Percentiles rank a stretch among this genome's conserved stretches.
Evolutionary conservation across 2,113 vertebrate genomes (phyloP).

Genomic region (Eulemur macaco): DNA sequence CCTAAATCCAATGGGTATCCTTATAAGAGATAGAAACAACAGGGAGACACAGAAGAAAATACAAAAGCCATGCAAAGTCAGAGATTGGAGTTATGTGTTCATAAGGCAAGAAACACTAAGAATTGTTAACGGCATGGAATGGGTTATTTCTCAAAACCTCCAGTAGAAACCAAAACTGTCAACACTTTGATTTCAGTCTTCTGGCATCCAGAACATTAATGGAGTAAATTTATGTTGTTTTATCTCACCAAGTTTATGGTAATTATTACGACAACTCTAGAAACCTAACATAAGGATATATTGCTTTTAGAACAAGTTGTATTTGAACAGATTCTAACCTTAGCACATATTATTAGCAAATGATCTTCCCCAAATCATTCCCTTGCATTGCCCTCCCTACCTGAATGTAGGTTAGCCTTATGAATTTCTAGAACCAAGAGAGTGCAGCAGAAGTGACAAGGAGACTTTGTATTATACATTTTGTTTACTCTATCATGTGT

Average conservation of each 20-base stretch:
- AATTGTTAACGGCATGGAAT: background rate
- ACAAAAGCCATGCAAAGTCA: background rate
- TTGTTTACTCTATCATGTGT: background rate
- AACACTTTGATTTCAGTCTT: background rate
- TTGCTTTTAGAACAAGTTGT: background rate
- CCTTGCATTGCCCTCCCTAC: background rate
- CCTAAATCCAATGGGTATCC: background rate
- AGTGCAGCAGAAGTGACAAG: background rate
- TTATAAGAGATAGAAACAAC: background rate
- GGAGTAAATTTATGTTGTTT: constrained; percentile 13
- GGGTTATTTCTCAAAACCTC: background rate
- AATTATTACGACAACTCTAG: background rate
- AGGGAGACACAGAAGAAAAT: background rate
- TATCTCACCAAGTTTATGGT: background rate
- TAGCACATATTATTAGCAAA: background rate
- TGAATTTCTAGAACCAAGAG: background rate
- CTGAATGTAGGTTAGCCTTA: background rate
- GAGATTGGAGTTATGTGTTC: background rate
- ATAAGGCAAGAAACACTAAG: background rate
- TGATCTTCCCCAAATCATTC: background rate
- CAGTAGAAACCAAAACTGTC: background rate
- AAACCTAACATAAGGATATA: background rate
- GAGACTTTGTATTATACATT: background rate
- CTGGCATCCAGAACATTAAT: background rate
- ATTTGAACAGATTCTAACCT: background rate